phyloP scores from a whole-genome alignment of 1,140 invertebrate genomes.

The Euura saliciscinereae region DNA sequence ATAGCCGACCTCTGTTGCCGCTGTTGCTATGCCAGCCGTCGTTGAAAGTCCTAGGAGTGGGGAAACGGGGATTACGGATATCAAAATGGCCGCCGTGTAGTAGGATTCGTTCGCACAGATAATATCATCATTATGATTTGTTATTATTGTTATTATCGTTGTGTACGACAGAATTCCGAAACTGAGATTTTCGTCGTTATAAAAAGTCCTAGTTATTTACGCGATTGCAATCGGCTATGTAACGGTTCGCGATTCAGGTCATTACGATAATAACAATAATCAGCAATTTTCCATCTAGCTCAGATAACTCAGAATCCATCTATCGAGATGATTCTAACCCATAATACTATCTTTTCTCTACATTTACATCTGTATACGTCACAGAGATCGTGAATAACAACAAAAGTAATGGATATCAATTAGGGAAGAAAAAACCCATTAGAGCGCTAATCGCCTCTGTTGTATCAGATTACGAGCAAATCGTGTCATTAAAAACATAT shows the following conservation, averaged over 20 bases:
- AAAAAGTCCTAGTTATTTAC: background rate
- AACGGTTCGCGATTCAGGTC: background rate
- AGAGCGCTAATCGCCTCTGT: too few species aligned
- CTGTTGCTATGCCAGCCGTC: constrained; percentile 46
- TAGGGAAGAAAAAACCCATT: too few species aligned
- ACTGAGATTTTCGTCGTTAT: too few species aligned
- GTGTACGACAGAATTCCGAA: too few species aligned
- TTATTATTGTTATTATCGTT: too few species aligned
- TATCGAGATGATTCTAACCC: too few species aligned
- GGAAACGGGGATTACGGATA: constrained; percentile 27
- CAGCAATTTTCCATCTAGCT: background rate
- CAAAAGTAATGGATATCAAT: too few species aligned
- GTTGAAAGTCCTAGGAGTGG: background rate
- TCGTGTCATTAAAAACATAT: background rate
- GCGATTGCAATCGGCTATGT: background rate
- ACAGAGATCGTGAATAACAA: background rate
- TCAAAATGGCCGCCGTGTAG: constrained; percentile 41
- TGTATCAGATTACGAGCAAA: too few species aligned
- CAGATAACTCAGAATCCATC: background rate
- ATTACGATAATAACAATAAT: background rate
- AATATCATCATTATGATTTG: too few species aligned
- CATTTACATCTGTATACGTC: constrained; percentile 1
- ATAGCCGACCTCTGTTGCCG: constrained; percentile 35
- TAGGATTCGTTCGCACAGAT: too few species aligned
- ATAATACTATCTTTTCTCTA: background rate